Percentiles rank a stretch among this genome's conserved stretches.
phyloP scores from a whole-genome alignment of 2,888 invertebrate species.

The Hypercompe scribonia region DNA sequence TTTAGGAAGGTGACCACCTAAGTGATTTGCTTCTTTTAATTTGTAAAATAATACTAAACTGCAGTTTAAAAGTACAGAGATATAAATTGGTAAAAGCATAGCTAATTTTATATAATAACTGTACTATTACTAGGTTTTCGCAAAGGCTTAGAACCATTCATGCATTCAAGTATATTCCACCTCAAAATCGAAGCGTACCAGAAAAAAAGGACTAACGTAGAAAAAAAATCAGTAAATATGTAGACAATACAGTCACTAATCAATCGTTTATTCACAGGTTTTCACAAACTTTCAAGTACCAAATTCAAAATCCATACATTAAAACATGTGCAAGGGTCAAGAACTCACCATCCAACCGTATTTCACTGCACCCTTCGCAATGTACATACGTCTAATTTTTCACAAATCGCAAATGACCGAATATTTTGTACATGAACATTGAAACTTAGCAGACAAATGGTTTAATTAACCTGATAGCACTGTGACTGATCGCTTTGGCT shows the following conservation, averaged over 20 bases:
- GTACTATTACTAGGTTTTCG: neutral
- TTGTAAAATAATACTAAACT: no score
- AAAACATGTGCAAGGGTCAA: constrained; percentile 34
- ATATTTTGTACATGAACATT: constrained; percentile 63
- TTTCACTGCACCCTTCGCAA: constrained; percentile 41
- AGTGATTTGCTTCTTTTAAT: no score
- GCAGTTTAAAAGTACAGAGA: no score
- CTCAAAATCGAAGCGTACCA: neutral
- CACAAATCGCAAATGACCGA: constrained; percentile 57
- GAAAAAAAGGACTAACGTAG: neutral
- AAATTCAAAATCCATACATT: neutral
- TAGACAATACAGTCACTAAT: neutral
- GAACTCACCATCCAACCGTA: constrained; percentile 16
- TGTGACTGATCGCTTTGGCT: constrained; percentile 83
- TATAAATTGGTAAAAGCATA: no score
- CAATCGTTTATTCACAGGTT: neutral
- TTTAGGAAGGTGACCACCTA: no score
- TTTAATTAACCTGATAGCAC: constrained; percentile 85
- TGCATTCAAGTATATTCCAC: neutral
- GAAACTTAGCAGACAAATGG: constrained; percentile 82
- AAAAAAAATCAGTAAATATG: neutral
- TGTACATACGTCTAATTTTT: constrained; percentile 51
- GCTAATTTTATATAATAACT: no score
- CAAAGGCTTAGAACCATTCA: neutral
- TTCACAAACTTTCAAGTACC: neutral